Evolutionary conservation across 2,888 invertebrate genomes (phyloP).

Genomic region (Oasisia sp.): DNA sequence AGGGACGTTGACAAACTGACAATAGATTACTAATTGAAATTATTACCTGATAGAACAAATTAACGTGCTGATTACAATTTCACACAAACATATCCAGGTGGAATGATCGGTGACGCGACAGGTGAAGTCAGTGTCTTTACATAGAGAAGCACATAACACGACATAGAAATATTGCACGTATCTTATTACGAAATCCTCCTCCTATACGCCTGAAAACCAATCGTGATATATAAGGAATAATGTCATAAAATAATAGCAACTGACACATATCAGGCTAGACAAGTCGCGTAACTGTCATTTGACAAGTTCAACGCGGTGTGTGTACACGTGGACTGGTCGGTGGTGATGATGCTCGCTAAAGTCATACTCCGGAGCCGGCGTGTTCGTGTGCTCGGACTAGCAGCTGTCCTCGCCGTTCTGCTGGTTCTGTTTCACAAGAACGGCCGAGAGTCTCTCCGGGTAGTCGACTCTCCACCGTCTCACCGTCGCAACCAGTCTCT

Average conservation of each 20-base stretch:
- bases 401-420: background rate
- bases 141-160: background rate
- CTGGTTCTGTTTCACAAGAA: background rate
- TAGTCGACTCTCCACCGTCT: no score
- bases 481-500: no score
- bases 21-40: no score
- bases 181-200: no score
- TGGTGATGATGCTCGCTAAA: background rate
- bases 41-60: no score
- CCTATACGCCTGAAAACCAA: no score
- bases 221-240: no score
- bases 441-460: background rate
- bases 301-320: no score
- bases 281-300: no score
- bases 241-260: no score
- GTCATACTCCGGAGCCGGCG: background rate
- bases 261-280: no score
- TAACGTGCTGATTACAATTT: background rate
- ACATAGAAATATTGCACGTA: background rate
- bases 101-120: background rate
- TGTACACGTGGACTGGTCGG: background rate
- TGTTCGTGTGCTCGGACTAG: background rate
- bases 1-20: no score
- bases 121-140: background rate
- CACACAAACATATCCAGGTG: background rate